Percentiles rank a stretch among this genome's conserved stretches.
phyloP scores from a whole-genome alignment of 2,113 vertebrate genomes.

The Uria aalge region DNA sequence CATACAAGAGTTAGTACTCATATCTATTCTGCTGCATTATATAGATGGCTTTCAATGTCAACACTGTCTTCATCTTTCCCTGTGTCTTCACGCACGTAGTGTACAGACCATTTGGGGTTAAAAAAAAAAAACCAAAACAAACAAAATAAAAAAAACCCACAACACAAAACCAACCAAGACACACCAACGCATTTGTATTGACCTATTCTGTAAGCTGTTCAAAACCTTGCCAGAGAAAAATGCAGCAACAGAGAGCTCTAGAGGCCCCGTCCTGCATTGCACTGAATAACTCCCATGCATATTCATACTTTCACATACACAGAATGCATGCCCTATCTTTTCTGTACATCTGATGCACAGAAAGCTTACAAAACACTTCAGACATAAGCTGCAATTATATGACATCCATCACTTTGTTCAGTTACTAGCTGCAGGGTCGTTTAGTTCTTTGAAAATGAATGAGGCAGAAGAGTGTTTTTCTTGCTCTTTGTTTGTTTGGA shows the following conservation, averaged over 20 bases:
- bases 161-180: neutral
- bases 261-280: neutral
- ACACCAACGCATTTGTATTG: neutral
- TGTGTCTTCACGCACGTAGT: neutral
- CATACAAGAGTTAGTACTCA: neutral
- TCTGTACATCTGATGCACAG: neutral
- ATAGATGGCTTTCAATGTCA: neutral
- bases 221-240: constrained; percentile 18
- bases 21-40: neutral
- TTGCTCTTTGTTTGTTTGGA: neutral
- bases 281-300: neutral
- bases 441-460: neutral
- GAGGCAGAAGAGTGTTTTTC: neutral
- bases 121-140: neutral
- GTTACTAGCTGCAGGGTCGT: neutral
- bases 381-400: neutral
- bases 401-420: neutral
- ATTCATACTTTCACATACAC: neutral
- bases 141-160: neutral
- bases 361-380: neutral
- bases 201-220: neutral
- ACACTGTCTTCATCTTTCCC: neutral
- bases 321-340: neutral
- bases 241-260: constrained; percentile 45
- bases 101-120: neutral